These are phyloP conservation scores for Motacilla alba DNA, from an alignment of 2,113 vertebrate genomes.

Conservation along the genomic window DNA sequence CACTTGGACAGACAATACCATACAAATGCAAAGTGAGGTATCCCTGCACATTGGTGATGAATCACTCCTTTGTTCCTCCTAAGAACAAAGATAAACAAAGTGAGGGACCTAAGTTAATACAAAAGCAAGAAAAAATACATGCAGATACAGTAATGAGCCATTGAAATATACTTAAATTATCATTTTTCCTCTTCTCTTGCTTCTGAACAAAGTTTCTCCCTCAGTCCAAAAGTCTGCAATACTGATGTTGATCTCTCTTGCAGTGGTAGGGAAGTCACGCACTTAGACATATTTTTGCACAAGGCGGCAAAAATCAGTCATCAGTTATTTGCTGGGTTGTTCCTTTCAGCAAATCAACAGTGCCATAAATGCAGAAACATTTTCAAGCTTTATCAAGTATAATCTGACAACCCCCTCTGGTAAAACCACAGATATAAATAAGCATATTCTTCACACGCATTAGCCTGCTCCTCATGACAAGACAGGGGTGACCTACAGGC, in stretches of 20 bases:
- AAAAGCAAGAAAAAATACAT: not conserved
- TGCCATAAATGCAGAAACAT: slow-evolving; percentile 27
- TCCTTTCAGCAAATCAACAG: slow-evolving; percentile 46
- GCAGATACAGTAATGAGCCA: not conserved
- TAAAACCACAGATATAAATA: slow-evolving; percentile 53
- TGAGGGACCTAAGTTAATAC: not conserved
- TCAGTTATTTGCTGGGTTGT: slow-evolving; percentile 36
- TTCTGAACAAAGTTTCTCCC: not conserved
- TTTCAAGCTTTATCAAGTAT: slow-evolving; percentile 57
- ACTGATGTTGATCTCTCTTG: not conserved
- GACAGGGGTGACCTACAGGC: slow-evolving; percentile 5
- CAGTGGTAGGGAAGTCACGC: not conserved
- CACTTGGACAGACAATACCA: not conserved
- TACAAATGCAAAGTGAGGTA: slow-evolving; percentile 17
- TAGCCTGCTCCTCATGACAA: slow-evolving; percentile 12
- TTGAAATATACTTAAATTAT: not conserved
- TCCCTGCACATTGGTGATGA: not conserved
- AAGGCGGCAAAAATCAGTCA: slow-evolving; percentile 16
- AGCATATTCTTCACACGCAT: slow-evolving; percentile 39
- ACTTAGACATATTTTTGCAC: slow-evolving; percentile 17
- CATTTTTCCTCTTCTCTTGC: not conserved
- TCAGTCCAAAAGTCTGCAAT: not conserved
- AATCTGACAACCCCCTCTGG: slow-evolving; percentile 48
- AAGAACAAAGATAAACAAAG: slow-evolving; percentile 11
- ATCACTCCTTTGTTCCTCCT: not conserved